These are phyloP conservation scores for Sardinella longiceps DNA, from an alignment of 2,797 vertebrate genomes.

Conservation along the genomic window DNA sequence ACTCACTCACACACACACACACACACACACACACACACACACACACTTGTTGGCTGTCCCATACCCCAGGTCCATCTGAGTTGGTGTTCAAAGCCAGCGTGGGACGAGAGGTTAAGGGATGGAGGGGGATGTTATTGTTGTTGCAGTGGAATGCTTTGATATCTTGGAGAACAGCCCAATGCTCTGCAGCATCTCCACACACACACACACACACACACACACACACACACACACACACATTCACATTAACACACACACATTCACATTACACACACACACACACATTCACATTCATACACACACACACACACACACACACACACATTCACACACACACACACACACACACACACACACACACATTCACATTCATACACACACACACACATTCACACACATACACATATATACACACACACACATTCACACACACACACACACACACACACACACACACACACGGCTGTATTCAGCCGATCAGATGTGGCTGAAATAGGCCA, in stretches of 20 bases:
- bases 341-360: background rate
- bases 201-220: background rate
- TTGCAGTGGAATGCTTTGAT: constrained; percentile 46
- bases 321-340: background rate
- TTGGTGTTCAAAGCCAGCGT: constrained; percentile 54
- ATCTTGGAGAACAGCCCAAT: constrained; percentile 39
- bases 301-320: background rate
- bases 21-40: too few relatives aligned
- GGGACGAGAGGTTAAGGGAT: constrained; percentile 41
- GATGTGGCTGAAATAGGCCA: background rate
- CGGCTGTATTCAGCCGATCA: background rate
- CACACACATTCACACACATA: background rate
- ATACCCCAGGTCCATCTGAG: constrained; percentile 42
- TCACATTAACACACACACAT: constrained; percentile 2
- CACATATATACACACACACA: background rate
- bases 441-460: background rate
- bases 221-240: background rate
- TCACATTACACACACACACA: background rate
- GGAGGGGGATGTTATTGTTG: background rate
- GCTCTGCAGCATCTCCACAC: background rate
- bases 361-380: too few relatives aligned
- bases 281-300: background rate
- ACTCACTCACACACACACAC: too few relatives aligned
- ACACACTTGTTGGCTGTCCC: too few relatives aligned
- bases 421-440: background rate